A percentile compares a stretch with the other conserved stretches of the same genome.
These are phyloP conservation scores for Hyles vespertilio DNA, from an alignment of 1,140 invertebrate species.

Conservation along the genomic window DNA sequence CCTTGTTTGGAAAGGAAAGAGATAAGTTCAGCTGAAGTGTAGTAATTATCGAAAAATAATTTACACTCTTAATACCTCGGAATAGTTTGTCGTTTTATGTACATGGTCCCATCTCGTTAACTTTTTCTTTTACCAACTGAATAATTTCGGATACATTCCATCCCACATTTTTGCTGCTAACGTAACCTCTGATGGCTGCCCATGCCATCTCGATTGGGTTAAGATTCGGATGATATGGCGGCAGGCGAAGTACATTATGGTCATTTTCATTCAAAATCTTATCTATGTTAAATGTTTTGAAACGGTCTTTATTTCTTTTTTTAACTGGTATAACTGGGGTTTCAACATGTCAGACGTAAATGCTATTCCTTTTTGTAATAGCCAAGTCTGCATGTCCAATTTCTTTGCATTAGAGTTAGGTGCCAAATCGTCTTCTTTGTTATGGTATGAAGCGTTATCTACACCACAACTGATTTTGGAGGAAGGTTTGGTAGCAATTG, in stretches of 20 bases:
- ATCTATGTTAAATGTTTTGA: slow-evolving; percentile 2
- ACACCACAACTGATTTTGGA: slow-evolving; percentile 7
- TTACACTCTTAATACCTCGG: too few species aligned
- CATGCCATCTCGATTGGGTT: slow-evolving; percentile 7
- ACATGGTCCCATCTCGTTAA: background rate
- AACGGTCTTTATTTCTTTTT: background rate
- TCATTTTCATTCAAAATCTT: slow-evolving; percentile 1
- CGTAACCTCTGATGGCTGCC: slow-evolving; percentile 1
- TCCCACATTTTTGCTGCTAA: background rate
- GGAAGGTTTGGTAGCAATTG: slow-evolving; percentile 4
- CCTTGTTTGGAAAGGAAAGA: too few species aligned
- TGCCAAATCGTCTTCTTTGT: background rate
- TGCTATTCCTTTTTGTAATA: background rate
- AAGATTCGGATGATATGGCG: slow-evolving; percentile 1
- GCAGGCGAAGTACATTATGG: slow-evolving; percentile 1
- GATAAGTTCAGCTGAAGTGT: too few species aligned
- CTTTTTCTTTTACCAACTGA: slow-evolving; percentile 5
- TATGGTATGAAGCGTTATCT: slow-evolving; percentile 1
- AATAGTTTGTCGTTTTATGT: too few species aligned
- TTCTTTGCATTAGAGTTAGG: slow-evolving; percentile 2
- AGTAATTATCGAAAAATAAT: too few species aligned
- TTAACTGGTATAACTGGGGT: background rate
- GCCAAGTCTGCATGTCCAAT: slow-evolving; percentile 1
- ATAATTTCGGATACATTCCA: background rate
- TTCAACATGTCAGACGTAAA: background rate